Evolutionary conservation across 2,797 vertebrate genomes (phyloP), one percentile per base, ranked within the genome.

Genomic region (Etheostoma perlongum): DNA sequence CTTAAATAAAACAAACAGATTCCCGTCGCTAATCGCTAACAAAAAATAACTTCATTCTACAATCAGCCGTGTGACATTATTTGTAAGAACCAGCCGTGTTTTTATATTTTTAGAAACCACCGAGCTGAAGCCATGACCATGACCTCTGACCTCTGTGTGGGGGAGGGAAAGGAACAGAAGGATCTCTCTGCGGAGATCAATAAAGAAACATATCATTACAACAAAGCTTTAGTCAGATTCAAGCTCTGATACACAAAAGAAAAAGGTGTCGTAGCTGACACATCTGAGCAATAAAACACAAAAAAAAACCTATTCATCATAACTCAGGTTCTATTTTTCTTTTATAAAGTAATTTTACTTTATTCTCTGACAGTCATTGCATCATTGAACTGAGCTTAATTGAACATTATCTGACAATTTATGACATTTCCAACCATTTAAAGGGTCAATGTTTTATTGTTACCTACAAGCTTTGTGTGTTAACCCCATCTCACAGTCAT

Each of bases 71-170:
- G 30, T 13, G 10, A 14, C 9, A 36, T 40, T 36, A 40, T 10
- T 33, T 11, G 36, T 12, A 4, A 40, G 36, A 11, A 40, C 36
- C 36, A 11, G 36, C 3, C 36, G 10, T 40, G 10, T 11, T 40
- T 40, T 11, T 36, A 3, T 3, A 2, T 36, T 10, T 36, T 36
- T 14, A n/a, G 36, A 25, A 63, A 67, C 16, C 19, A 44, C 1
- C 5, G 5, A 54, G 36, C 59, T 54, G 66, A 60, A 70, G 54
- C 54, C 54, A 2, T 80, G 72, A 53, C 67, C 55, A 1, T 76
- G 68, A 72, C 67, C 55, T 66, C 61, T 75, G 78, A 70, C 78
- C 67, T 55, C 14, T 74, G 51, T n/a, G 42, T 12, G 42, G 49
- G 14, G 42, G 62, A 52, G 48, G 52, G 44, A 4, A 4, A 46